Percentiles rank a stretch among this genome's conserved stretches.
phyloP scores from a whole-genome alignment of 2,113 vertebrate species.

The Oreochromis tanganicae region DNA sequence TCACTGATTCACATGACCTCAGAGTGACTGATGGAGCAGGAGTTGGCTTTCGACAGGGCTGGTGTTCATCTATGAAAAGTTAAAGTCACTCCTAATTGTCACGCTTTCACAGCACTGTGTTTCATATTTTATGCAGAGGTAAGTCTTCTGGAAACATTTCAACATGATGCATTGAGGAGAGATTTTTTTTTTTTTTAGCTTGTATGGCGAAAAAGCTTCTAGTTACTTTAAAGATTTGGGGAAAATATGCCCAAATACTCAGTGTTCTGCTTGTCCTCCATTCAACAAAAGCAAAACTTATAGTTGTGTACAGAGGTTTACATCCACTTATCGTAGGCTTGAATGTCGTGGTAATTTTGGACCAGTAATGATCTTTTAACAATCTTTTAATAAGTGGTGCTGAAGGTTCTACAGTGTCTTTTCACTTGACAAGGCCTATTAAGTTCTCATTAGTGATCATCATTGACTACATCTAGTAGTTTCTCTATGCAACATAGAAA shows the following conservation, averaged over 20 bases:
- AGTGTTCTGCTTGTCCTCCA: neutral
- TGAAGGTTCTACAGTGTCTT: neutral
- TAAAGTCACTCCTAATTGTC: constrained; percentile 1
- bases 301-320: neutral
- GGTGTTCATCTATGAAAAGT: constrained; percentile 2
- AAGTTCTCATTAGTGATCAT: neutral
- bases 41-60: constrained; percentile 5
- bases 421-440: neutral
- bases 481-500: neutral
- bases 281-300: neutral
- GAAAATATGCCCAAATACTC: neutral
- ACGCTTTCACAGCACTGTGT: neutral
- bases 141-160: neutral
- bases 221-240: neutral
- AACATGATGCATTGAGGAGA: neutral
- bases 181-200: neutral
- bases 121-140: neutral
- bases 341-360: neutral
- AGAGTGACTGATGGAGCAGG: neutral
- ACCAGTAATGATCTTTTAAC: neutral
- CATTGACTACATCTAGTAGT: neutral
- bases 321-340: neutral
- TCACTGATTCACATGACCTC: constrained; percentile 46
- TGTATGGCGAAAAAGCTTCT: neutral
- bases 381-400: neutral